Evolutionary conservation across 2,888 invertebrate genomes (phyloP).

Genomic region (Athripsodes cinereus): DNA sequence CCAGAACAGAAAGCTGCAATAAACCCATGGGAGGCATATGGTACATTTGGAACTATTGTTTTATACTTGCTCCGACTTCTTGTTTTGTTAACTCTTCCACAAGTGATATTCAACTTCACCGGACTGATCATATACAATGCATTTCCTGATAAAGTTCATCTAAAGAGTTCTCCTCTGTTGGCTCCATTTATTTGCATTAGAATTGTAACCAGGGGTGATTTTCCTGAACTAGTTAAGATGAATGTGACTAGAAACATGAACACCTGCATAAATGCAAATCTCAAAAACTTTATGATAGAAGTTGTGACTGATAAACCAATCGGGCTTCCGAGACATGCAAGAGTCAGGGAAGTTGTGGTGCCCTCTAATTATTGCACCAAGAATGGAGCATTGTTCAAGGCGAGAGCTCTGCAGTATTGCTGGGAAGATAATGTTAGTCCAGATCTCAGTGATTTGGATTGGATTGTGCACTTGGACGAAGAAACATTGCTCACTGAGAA

Average conservation of each 20-base stretch:
- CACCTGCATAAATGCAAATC: conserved; percentile 79
- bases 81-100: conserved; percentile 81
- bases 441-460: conserved; percentile 77
- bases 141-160: conserved; percentile 84
- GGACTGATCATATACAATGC: conserved; percentile 88
- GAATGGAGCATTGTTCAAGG: conserved; percentile 89
- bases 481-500: conserved; percentile 93
- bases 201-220: conserved; percentile 91
- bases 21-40: conserved; percentile 80
- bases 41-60: conserved; percentile 63
- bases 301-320: conserved; percentile 90
- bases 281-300: conserved; percentile 94
- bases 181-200: conserved; percentile 94
- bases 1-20: conserved; percentile 53
- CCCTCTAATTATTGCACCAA: conserved; percentile 81
- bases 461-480: conserved; percentile 97
- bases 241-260: conserved; percentile 85
- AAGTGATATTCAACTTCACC: conserved; percentile 81
- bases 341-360: conserved; percentile 84
- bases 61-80: conserved; percentile 74
- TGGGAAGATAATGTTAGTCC: conserved; percentile 84
- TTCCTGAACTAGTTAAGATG: conserved; percentile 79
- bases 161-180: conserved; percentile 84
- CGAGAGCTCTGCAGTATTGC: conserved; percentile 92
- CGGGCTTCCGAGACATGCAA: conserved; percentile 67